Conservation (phyloP, 2,797 vertebrate species). For the Lutjanus campechanus region DNA sequence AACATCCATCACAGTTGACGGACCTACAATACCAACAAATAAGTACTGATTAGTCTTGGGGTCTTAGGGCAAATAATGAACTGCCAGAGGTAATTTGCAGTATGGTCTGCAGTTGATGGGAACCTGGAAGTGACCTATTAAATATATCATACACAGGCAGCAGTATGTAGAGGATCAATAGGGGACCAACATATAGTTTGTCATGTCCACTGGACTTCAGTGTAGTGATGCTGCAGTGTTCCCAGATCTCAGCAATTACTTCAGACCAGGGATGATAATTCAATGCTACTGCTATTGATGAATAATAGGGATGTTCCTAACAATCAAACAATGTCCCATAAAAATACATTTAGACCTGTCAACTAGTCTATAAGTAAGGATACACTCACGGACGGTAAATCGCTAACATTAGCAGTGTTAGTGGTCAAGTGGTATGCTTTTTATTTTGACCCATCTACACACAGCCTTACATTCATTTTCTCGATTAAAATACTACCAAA, state of each 20-base stretch:
- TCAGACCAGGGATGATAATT: background rate
- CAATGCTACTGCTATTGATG: background rate
- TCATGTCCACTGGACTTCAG: background rate
- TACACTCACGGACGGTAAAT: no score
- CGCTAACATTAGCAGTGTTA: no score
- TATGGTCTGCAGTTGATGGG: background rate
- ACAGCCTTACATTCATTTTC: no score
- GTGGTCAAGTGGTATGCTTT: no score
- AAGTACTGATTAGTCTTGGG: background rate
- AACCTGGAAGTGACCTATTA: background rate
- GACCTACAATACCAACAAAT: background rate
- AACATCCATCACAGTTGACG: background rate
- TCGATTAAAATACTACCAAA: no score
- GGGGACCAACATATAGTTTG: background rate
- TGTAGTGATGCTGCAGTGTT: background rate
- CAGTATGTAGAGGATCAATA: background rate
- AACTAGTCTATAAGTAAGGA: no score
- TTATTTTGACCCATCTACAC: no score
- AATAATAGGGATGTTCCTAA: background rate
- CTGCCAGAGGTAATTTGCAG: background rate
- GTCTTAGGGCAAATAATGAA: background rate
- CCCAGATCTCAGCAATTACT: background rate
- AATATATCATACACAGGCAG: background rate
- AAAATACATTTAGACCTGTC: no score
- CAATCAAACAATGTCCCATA: no score